phyloP scores from a whole-genome alignment of 2,797 vertebrate genomes.

The Scarus forsteni region DNA sequence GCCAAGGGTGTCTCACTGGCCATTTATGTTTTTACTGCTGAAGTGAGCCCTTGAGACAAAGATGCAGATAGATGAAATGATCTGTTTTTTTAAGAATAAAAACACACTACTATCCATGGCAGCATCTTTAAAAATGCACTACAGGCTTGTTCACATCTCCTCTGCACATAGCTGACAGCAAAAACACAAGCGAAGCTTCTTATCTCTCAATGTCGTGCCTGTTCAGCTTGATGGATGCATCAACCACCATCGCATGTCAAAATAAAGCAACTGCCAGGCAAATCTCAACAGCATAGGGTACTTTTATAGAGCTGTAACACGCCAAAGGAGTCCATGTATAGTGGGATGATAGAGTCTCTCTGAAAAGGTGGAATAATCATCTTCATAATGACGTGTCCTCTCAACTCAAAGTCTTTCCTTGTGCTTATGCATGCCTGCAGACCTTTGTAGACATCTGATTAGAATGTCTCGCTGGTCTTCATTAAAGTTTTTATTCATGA shows the following conservation, averaged over 20 bases:
- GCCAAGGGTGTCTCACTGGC: constrained; percentile 6
- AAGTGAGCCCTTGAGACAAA: background rate
- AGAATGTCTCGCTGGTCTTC: constrained; percentile 75
- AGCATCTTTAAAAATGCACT: constrained; percentile 43
- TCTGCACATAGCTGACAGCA: constrained; percentile 23
- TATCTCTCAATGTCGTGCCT: constrained; percentile 23
- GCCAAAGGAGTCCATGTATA: background rate
- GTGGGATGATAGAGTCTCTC: constrained; percentile 8
- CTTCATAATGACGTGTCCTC: constrained; percentile 42
- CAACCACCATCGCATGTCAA: constrained; percentile 29
- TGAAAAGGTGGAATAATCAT: constrained; percentile 33
- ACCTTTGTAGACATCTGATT: constrained; percentile 35
- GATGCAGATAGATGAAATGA: constrained; percentile 13
- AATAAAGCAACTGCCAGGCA: constrained; percentile 27
- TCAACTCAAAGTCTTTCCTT: constrained; percentile 29
- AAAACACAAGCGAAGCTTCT: constrained; percentile 13
- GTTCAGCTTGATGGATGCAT: constrained; percentile 37
- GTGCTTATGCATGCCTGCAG: constrained; percentile 51
- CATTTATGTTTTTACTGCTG: constrained; percentile 13
- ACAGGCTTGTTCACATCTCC: constrained; percentile 8
- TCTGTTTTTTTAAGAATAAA: constrained; percentile 15
- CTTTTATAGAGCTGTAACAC: background rate
- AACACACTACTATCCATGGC: background rate
- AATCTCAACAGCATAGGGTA: constrained; percentile 27
- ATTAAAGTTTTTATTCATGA: constrained; percentile 64